Percentiles rank a stretch among this genome's conserved stretches.
These are phyloP conservation scores for Chrysolina haemoptera DNA, from an alignment of 2,888 invertebrate genomes.

Conservation along the genomic window DNA sequence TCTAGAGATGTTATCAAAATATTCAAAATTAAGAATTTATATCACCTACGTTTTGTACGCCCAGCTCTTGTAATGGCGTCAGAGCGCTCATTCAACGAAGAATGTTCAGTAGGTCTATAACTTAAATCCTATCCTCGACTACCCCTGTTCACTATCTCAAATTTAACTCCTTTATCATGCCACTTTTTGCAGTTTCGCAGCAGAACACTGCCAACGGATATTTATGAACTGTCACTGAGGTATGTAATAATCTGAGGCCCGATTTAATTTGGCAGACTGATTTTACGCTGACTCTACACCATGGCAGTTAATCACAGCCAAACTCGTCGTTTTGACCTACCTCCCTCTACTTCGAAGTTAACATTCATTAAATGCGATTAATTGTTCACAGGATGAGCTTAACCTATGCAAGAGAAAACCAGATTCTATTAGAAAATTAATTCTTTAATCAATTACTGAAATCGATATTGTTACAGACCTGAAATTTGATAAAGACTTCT, in stretches of 20 bases:
- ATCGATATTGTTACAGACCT: too few species aligned
- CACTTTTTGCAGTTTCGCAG: slow-evolving; percentile 2
- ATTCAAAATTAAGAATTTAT: too few species aligned
- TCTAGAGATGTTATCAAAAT: too few species aligned
- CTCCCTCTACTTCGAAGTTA: slow-evolving; percentile 39
- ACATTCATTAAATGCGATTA: slow-evolving; percentile 45
- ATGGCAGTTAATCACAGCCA: slow-evolving; percentile 69
- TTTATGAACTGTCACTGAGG: slow-evolving; percentile 81
- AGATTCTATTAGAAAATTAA: background rate
- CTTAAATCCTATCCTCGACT: slow-evolving; percentile 5
- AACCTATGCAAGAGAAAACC: background rate
- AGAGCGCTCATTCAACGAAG: background rate
- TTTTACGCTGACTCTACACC: slow-evolving; percentile 75
- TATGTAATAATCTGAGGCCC: slow-evolving; percentile 82
- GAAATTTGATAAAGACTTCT: too few species aligned
- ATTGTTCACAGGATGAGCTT: slow-evolving; percentile 24
- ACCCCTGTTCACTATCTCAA: background rate
- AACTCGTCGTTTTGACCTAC: slow-evolving; percentile 44
- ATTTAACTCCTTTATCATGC: slow-evolving; percentile 1
- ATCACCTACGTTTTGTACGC: background rate
- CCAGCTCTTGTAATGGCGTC: background rate
- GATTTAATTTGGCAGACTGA: slow-evolving; percentile 83
- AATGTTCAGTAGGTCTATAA: slow-evolving; percentile 3
- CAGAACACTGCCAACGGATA: slow-evolving; percentile 67
- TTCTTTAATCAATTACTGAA: too few species aligned